phyloP scores from a whole-genome alignment of 2,113 vertebrate genomes.

The Hippocampus abdominalis region DNA sequence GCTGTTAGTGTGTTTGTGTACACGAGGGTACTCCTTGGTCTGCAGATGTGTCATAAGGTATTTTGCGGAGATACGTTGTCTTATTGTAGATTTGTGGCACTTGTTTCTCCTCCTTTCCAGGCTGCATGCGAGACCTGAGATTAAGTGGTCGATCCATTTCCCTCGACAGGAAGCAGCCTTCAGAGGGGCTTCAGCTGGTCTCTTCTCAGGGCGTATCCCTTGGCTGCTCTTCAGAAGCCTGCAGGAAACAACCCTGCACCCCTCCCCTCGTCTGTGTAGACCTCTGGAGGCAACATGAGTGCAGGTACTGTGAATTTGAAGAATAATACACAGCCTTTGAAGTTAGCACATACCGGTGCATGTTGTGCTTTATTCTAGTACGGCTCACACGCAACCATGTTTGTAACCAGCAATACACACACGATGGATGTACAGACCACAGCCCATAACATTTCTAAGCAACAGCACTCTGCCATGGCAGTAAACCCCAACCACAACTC shows the following conservation, averaged over 20 bases:
- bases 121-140: slow-evolving; percentile 82
- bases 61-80: slow-evolving; percentile 36
- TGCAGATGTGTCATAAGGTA: slow-evolving; percentile 46
- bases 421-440: not conserved
- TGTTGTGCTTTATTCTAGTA: not conserved
- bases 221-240: slow-evolving; percentile 82
- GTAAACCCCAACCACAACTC: not conserved
- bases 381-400: not conserved
- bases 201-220: slow-evolving; percentile 73
- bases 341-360: slow-evolving; percentile 9
- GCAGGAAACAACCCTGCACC: slow-evolving; percentile 79
- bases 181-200: slow-evolving; percentile 73
- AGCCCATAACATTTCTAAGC: not conserved
- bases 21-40: slow-evolving; percentile 10
- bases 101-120: slow-evolving; percentile 50
- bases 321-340: not conserved
- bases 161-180: slow-evolving; percentile 66
- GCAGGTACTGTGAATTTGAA: slow-evolving; percentile 74
- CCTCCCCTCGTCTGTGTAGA: slow-evolving; percentile 80
- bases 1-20: slow-evolving; percentile 50
- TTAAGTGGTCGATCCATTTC: slow-evolving; percentile 78
- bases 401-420: not conserved
- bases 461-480: not conserved
- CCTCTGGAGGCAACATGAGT: slow-evolving; percentile 85
- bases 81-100: slow-evolving; percentile 22